phyloP scores from a whole-genome alignment of 2,113 vertebrate species.

The Neodontobutis hainanensis region DNA sequence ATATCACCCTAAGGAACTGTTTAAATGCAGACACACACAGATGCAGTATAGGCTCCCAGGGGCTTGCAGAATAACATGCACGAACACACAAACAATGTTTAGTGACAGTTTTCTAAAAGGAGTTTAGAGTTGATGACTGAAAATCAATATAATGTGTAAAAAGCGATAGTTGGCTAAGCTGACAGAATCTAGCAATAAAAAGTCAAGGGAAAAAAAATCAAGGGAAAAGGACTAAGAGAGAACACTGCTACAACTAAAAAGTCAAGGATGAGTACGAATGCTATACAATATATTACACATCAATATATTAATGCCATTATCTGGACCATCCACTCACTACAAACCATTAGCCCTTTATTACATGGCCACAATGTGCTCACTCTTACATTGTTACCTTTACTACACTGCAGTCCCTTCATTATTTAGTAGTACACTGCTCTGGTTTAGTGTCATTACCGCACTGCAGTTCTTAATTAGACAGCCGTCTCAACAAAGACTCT shows the following conservation, averaged over 20 bases:
- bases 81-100: conserved; percentile 12
- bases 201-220: too few species aligned
- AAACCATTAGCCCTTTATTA: conserved; percentile 7
- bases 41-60: conserved; percentile 1
- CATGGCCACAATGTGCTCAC: conserved; percentile 9
- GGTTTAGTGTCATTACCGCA: conserved; percentile 57
- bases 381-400: conserved; percentile 37
- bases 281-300: conserved; percentile 7
- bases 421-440: conserved; percentile 54
- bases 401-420: conserved; percentile 53
- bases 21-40: conserved; percentile 18
- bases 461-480: conserved; percentile 56
- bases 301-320: too few species aligned
- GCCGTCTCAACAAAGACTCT: conserved; percentile 45
- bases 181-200: conserved; percentile 32
- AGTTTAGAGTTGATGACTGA: conserved; percentile 23
- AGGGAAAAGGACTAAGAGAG: not conserved
- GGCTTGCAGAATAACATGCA: not conserved
- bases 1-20: conserved; percentile 21
- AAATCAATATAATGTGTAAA: conserved; percentile 42
- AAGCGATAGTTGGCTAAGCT: conserved; percentile 31
- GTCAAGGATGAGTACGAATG: not conserved
- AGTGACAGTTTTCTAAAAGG: conserved; percentile 18
- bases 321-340: not conserved
- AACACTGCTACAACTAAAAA: conserved; percentile 19